These are phyloP conservation scores for Phaenicophaeus curvirostris DNA, from an alignment of 2,797 vertebrate species.

Conservation along the genomic window DNA sequence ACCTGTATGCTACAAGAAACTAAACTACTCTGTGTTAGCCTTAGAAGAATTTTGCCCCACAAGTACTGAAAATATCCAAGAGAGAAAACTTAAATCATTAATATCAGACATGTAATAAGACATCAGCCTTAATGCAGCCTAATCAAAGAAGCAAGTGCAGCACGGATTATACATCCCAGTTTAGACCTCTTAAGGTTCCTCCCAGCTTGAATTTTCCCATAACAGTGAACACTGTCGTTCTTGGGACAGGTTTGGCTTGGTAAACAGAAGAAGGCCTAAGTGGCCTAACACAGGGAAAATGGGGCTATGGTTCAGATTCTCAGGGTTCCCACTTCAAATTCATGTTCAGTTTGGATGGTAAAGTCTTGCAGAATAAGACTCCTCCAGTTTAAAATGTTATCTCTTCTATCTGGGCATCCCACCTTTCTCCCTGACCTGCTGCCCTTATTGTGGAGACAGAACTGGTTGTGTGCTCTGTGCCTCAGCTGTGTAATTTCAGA, in stretches of 20 bases:
- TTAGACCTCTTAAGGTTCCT: not conserved
- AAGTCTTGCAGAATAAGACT: not conserved
- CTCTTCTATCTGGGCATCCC: not conserved
- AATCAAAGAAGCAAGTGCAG: not conserved
- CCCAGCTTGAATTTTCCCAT: not conserved
- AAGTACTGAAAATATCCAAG: not conserved
- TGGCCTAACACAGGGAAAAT: not conserved
- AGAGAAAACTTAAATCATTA: not conserved
- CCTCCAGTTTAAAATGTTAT: not conserved
- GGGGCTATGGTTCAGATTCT: not conserved
- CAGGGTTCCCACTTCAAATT: not conserved
- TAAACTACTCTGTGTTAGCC: not conserved
- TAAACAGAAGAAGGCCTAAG: not conserved
- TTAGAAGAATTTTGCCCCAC: not conserved
- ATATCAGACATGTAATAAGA: not conserved
- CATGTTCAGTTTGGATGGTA: not conserved
- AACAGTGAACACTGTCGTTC: not conserved
- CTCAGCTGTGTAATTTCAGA: not conserved
- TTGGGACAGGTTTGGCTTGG: not conserved
- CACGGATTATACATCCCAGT: not conserved
- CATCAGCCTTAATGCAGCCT: not conserved
- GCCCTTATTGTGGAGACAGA: not conserved
- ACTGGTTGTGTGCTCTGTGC: accelerated
- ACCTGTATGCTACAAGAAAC: not conserved
- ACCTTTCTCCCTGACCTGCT: not conserved